These are phyloP conservation scores for Cotesia congregata DNA, from an alignment of 2,888 invertebrate species.

Conservation along the genomic window DNA sequence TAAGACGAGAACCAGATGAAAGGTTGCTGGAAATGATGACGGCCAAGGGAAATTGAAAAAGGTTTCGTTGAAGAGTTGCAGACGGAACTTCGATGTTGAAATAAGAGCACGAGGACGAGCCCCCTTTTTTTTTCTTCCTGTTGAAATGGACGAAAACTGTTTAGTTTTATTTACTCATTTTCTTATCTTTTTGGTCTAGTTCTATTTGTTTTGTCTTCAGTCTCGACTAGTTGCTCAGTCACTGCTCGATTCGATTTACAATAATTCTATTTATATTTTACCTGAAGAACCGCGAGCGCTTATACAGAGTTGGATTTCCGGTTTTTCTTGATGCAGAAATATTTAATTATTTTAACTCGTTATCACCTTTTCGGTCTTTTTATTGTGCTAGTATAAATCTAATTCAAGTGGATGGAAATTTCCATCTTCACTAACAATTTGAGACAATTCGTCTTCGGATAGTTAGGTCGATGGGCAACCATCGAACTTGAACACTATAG, in stretches of 20 bases:
- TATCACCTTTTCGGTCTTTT: too few species aligned
- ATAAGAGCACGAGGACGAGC: constrained; percentile 19
- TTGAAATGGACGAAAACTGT: constrained; percentile 25
- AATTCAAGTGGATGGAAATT: too few species aligned
- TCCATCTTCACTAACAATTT: too few species aligned
- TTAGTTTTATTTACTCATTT: constrained; percentile 15
- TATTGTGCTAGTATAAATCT: too few species aligned
- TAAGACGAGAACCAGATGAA: neutral
- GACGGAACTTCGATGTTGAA: neutral
- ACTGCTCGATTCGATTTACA: constrained; percentile 33
- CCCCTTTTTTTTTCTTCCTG: neutral
- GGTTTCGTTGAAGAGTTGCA: constrained; percentile 19
- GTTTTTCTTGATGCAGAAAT: constrained; percentile 7
- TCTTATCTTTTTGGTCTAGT: neutral
- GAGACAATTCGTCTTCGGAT: too few species aligned
- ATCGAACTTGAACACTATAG: too few species aligned
- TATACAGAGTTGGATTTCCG: constrained; percentile 13
- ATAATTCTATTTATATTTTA: constrained; percentile 40
- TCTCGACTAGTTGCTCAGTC: neutral
- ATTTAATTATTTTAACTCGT: too few species aligned
- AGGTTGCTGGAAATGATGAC: constrained; percentile 11
- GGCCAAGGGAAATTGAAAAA: constrained; percentile 40
- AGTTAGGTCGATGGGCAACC: too few species aligned
- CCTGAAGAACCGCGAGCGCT: constrained; percentile 16
- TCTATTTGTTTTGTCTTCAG: neutral